Base-by-base conservation (phyloP, 2,797 vertebrate species). In the Gambusia yucatana region DNA sequence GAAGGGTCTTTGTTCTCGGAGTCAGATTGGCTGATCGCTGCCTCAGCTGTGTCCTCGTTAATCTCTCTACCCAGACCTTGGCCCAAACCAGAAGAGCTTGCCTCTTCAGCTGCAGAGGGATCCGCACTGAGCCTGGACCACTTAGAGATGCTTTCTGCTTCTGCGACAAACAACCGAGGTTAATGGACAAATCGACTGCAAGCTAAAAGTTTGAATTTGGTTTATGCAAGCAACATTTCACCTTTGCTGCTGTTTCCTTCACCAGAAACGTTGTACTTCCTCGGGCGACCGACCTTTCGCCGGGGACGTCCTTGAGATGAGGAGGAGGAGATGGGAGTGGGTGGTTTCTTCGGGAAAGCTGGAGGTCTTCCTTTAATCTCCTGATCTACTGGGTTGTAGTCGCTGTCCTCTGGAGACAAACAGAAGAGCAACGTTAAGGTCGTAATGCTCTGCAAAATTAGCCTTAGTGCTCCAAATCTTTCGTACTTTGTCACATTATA, bases 371-470 rank as follows among this genome's bases (percentile, higher is more conserved):
- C 94, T 20, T 96, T 95, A 47, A 92, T 88, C 48, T 97, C 97
- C 0, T 98, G 97, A 55, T 98, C 97, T 0, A 94, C 96, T 33
- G 98, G 98, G 86, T 97, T 98, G 84, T 99, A 99, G 91, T 99
- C 98, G 13, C 98, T 99, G 86, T 99, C 98, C 89, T 96, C 98
- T 99, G 91, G 17, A 65, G 33, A 77, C 7, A 13, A 75, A 80
- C 8, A 79, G 22, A 82, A 41, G 30, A 77, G 16, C 50, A 76
- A 1, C 14, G 17, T 39, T 22, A 70, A 9, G 33, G 41, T 61
- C 28, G 43, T 44, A n/a, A n/a, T 3, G 41, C 39, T n/a, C 5
- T 11, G 16, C 2, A 65, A 39, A 65, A 10, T 10, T 36, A 22
- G 33, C 20, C 61, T 36, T 33, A 16, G 28, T 33, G 1, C 16